phyloP scores from a whole-genome alignment of 35 echinoderm and acorn worm species.

The Apostichopus parvimensis region DNA sequence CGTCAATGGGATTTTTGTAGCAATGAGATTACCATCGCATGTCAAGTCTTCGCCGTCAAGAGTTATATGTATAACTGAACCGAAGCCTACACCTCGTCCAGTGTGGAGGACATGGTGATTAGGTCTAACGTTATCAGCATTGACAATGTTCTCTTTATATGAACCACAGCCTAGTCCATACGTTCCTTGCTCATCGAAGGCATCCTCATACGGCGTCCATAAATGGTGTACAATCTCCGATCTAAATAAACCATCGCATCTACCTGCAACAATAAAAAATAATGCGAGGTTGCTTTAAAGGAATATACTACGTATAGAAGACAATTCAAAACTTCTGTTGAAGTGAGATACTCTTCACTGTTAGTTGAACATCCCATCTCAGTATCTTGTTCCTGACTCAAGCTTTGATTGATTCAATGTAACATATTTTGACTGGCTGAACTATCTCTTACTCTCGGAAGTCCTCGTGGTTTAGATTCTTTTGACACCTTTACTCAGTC shows the following conservation, averaged over 20 bases:
- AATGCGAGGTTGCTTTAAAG: not conserved
- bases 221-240: constrained; percentile 8
- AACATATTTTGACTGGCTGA: too few relatives aligned
- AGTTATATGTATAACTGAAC: not conserved
- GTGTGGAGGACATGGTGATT: constrained; percentile 2
- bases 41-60: not conserved
- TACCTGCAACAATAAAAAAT: not conserved
- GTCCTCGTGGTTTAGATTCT: too few relatives aligned
- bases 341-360: too few relatives aligned
- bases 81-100: constrained; percentile 34
- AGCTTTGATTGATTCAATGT: too few relatives aligned
- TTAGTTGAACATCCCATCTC: too few relatives aligned
- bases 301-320: too few relatives aligned
- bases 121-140: not conserved
- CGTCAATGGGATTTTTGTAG: not conserved
- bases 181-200: not conserved
- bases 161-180: constrained; percentile 22
- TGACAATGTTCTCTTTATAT: not conserved
- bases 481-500: too few relatives aligned
- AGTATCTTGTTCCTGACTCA: too few relatives aligned
- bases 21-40: not conserved
- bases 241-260: not conserved
- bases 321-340: too few relatives aligned
- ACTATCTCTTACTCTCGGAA: too few relatives aligned
- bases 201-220: constrained; percentile 19